These are phyloP conservation scores for Cyclophora albipunctata DNA, from an alignment of 2,888 invertebrate genomes.

Conservation along the genomic window DNA sequence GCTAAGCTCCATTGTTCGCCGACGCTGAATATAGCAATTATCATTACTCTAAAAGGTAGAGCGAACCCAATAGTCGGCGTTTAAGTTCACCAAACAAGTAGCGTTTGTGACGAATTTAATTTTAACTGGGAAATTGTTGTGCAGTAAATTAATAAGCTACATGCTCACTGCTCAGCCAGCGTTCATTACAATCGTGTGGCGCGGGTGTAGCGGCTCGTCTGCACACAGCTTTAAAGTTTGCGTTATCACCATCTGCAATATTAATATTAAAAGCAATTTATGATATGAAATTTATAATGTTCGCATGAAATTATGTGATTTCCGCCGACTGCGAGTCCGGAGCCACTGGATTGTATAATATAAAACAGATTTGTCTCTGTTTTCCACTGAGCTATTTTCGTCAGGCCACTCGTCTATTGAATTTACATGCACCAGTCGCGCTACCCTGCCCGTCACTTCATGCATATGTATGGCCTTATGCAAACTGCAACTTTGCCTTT, in stretches of 20 bases:
- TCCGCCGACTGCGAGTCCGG: background rate
- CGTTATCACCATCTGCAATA: slow-evolving; percentile 15
- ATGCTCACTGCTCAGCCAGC: slow-evolving; percentile 3
- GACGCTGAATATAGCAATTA: too few species aligned
- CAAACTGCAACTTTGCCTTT: slow-evolving; percentile 56
- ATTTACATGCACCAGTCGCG: slow-evolving; percentile 54
- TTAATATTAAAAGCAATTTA: slow-evolving; percentile 15
- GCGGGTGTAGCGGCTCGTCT: slow-evolving; percentile 6
- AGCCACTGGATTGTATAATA: slow-evolving; percentile 34
- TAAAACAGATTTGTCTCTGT: slow-evolving; percentile 50
- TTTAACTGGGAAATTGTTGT: slow-evolving; percentile 8
- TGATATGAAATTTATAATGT: slow-evolving; percentile 7
- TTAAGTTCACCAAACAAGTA: too few species aligned
- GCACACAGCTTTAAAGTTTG: slow-evolving; percentile 10
- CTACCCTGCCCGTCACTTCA: slow-evolving; percentile 45
- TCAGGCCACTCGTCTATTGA: slow-evolving; percentile 48
- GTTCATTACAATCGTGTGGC: slow-evolving; percentile 4
- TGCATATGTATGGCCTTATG: slow-evolving; percentile 66
- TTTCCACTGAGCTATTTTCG: slow-evolving; percentile 52
- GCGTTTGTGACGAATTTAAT: slow-evolving; percentile 13
- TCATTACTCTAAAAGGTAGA: too few species aligned
- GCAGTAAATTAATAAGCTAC: slow-evolving; percentile 13
- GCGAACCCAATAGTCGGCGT: too few species aligned
- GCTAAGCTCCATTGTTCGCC: too few species aligned
- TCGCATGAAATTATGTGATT: slow-evolving; percentile 4